phyloP scores from a whole-genome alignment of 2,888 invertebrate genomes.

The Microctonus brassicae region DNA sequence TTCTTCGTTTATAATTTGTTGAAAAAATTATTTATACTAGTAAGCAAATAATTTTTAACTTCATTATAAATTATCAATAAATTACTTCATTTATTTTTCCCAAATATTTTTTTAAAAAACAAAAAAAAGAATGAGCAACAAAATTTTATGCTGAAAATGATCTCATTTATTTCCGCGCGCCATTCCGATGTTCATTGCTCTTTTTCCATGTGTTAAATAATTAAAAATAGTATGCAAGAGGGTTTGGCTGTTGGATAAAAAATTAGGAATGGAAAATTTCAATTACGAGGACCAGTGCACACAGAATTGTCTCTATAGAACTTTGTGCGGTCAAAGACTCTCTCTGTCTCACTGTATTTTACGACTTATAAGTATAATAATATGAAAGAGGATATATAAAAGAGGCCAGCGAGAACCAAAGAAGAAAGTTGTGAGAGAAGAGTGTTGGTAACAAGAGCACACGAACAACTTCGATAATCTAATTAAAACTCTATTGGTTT shows the following conservation, averaged over 20 bases:
- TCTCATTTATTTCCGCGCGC: background rate
- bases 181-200: background rate
- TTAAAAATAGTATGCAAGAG: slow-evolving; percentile 18
- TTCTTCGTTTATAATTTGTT: too few species aligned
- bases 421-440: background rate
- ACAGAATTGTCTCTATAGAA: background rate
- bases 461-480: background rate
- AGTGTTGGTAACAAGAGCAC: too few species aligned
- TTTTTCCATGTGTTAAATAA: background rate
- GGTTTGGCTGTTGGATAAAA: slow-evolving; percentile 12
- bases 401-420: background rate
- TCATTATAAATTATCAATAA: too few species aligned
- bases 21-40: too few species aligned
- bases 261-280: slow-evolving; percentile 31
- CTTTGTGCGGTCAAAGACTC: slow-evolving; percentile 21
- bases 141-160: too few species aligned
- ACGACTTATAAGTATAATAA: background rate
- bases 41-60: too few species aligned
- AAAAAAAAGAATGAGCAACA: too few species aligned
- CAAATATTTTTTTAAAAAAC: too few species aligned
- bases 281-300: slow-evolving; percentile 29
- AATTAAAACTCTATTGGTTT: background rate
- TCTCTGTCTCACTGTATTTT: background rate
- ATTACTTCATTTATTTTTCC: too few species aligned
- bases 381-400: slow-evolving; percentile 3